Conservation (phyloP, 2,113 vertebrate genomes). For the Cyanoderma ruficeps region DNA sequence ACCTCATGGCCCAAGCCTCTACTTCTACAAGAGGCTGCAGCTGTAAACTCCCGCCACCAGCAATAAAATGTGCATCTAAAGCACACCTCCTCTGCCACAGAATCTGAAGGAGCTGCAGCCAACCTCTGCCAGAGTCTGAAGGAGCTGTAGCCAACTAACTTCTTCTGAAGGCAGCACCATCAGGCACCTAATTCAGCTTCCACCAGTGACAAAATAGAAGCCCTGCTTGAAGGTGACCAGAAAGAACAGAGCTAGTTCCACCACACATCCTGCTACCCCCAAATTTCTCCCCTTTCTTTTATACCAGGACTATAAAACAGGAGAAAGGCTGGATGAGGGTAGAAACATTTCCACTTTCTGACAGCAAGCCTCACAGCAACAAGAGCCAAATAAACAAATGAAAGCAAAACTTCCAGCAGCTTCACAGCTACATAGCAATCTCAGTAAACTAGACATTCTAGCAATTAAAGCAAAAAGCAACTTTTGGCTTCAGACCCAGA, state of each 20-base stretch:
- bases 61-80: neutral
- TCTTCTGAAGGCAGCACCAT: neutral
- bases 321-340: neutral
- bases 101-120: neutral
- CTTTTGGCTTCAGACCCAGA: neutral
- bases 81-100: neutral
- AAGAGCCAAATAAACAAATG: neutral
- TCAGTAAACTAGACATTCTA: neutral
- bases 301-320: neutral
- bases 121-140: neutral
- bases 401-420: constrained; percentile 12
- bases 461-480: neutral
- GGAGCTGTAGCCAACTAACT: neutral
- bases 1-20: neutral
- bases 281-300: neutral
- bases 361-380: neutral
- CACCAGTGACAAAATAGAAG: neutral
- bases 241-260: neutral
- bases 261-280: neutral
- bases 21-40: neutral
- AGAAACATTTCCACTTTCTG: neutral
- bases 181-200: neutral
- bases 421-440: neutral
- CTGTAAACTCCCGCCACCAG: neutral
- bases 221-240: neutral